Percentiles rank a stretch among this genome's conserved stretches.
Evolutionary conservation across 2,797 vertebrate genomes (phyloP).

Genomic region (Acipenser transmontanus): DNA sequence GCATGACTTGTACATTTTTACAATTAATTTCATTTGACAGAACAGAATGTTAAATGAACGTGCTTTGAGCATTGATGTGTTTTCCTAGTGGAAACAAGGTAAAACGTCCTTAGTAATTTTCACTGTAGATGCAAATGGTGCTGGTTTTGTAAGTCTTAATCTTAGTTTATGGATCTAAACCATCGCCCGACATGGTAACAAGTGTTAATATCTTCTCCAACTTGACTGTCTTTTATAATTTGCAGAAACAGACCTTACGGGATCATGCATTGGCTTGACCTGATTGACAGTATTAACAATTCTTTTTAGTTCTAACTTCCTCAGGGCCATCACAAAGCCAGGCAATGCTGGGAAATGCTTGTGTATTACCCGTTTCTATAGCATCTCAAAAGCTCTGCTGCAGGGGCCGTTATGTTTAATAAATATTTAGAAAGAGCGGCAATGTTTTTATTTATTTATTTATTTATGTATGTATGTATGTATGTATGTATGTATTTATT

Average conservation of each 20-base stretch:
- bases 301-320: slow-evolving; percentile 58
- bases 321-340: slow-evolving; percentile 49
- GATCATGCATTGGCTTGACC: slow-evolving; percentile 60
- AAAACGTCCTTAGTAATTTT: too few species aligned
- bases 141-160: background rate
- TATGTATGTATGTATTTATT: background rate
- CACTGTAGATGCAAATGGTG: too few species aligned
- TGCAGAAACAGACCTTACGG: slow-evolving; percentile 21
- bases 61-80: too few species aligned
- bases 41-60: too few species aligned
- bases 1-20: too few species aligned
- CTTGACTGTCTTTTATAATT: background rate
- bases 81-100: too few species aligned
- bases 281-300: slow-evolving; percentile 62
- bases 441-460: background rate
- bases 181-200: background rate
- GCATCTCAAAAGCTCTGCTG: background rate
- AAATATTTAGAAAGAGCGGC: slow-evolving; percentile 56
- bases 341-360: slow-evolving; percentile 40
- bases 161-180: background rate
- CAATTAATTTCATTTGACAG: too few species aligned
- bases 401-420: slow-evolving; percentile 38
- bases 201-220: background rate
- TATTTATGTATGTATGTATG: too few species aligned
- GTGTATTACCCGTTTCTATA: background rate